phyloP scores from a whole-genome alignment of 2,113 vertebrate genomes.

The Takifugu bimaculatus region DNA sequence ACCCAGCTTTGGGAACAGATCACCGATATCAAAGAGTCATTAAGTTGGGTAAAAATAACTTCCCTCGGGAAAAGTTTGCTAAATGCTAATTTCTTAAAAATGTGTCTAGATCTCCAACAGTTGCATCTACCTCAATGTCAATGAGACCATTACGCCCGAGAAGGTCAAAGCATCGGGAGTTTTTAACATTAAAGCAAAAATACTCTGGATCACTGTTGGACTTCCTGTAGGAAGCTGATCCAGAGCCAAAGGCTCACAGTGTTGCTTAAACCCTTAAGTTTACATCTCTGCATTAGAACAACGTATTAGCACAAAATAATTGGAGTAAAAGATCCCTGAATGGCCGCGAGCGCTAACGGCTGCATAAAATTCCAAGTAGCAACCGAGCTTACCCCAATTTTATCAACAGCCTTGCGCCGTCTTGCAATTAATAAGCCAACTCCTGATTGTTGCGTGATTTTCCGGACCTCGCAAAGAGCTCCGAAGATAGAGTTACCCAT shows the following conservation, averaged over 20 bases:
- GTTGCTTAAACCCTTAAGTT: no score
- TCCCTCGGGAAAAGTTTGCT: conserved; percentile 23
- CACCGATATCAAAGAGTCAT: conserved; percentile 55
- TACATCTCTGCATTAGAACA: no score
- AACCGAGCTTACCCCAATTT: conserved; percentile 4
- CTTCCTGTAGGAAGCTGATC: no score
- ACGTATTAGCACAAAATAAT: neutral
- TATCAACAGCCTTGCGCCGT: conserved; percentile 16
- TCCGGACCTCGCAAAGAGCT: no score
- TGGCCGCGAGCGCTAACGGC: conserved; percentile 33
- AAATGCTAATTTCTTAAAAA: conserved; percentile 19
- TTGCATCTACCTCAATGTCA: neutral
- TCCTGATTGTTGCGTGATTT: neutral
- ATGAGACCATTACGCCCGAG: no score
- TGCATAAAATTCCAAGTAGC: neutral
- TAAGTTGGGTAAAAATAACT: conserved; percentile 42
- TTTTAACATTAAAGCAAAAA: no score
- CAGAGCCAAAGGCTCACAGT: no score
- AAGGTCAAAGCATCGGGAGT: no score
- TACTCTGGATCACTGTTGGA: no score
- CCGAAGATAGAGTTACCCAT: no score
- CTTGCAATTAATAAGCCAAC: neutral
- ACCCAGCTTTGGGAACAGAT: conserved; percentile 52
- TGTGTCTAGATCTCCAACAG: neutral
- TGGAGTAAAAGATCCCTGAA: conserved; percentile 14